Evolutionary conservation across 2,888 invertebrate genomes (phyloP).

Genomic region (Noctua janthe): DNA sequence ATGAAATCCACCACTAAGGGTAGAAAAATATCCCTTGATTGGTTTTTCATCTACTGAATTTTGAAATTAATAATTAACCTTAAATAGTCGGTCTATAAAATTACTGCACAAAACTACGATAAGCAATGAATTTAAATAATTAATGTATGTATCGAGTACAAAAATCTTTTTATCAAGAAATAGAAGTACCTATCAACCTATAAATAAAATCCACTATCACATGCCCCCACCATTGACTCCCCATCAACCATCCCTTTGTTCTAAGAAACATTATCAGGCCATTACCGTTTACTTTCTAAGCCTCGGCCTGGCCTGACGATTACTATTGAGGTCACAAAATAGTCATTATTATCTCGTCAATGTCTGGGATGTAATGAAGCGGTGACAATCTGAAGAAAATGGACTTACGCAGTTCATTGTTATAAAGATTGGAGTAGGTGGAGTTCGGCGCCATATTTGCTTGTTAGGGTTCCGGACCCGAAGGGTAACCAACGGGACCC

Average conservation of each 20-base stretch:
- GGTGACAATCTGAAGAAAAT: conserved; percentile 15
- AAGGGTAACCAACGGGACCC: too few relatives aligned
- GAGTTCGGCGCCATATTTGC: background rate
- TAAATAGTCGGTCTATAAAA: background rate
- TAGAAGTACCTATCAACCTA: background rate
- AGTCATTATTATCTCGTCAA: conserved; percentile 37
- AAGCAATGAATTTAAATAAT: background rate
- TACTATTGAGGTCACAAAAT: conserved; percentile 27
- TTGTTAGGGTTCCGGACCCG: too few relatives aligned
- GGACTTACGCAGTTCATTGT: conserved; percentile 22
- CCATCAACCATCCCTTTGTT: conserved; percentile 11
- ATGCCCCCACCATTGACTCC: too few relatives aligned
- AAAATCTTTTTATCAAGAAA: background rate
- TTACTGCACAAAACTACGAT: background rate
- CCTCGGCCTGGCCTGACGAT: conserved; percentile 15
- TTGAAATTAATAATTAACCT: background rate
- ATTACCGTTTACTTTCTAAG: conserved; percentile 32
- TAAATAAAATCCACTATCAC: background rate
- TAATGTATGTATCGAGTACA: background rate
- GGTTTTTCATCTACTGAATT: background rate
- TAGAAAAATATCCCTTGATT: too few relatives aligned
- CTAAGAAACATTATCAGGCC: conserved; percentile 18
- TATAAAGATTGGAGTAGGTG: background rate
- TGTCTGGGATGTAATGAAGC: conserved; percentile 34
- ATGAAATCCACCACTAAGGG: too few relatives aligned